Evolutionary conservation across 92 coral and sea anemone genomes (phyloP), one percentile per base, ranked within the genome.

Genomic region (Epizoanthus rinbou): DNA sequence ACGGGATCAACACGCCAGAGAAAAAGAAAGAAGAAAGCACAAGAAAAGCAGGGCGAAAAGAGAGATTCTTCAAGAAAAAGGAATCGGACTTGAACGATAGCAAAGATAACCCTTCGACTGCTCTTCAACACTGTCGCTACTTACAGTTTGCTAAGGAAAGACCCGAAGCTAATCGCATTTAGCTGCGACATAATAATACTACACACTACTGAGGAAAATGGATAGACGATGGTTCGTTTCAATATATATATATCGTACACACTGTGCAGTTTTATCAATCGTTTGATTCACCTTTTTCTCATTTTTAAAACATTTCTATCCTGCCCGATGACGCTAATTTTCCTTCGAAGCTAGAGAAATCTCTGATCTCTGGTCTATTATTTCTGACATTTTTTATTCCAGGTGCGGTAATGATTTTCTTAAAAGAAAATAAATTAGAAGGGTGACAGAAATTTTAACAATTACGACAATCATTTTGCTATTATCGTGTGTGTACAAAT

Each of bases 91-190:
- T 10, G 24, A 22, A 64, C 9, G 65, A 23, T 14, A 10, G n/a
- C 6, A 75, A 6, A 5, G 31, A 35, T 17, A 57, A 59, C 28
- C 45, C 52, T 7, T 56, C 73, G 3, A 57, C 59, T 10, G 91
- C 78, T 13, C 69, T 76, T 10, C 84, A 54, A 17, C 70, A 70
- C n/a, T 88, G 87, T 15, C 79, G 87, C 31, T 84, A 68, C 72
- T 63, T 69, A 60, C 73, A 85, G 22, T 76, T 88, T 76, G 22
- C 85, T 1, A 84, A 52, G 18, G 85, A 84, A 54, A 83, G 70
- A 25, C 85, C 84, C 8, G 91, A 84, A 69, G 73, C 82, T 16
- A 79, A 88, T 73, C 87, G 83, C 15, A 84, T 88, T 71, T 88
- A 83, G 66, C 19, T 71, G 18, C 21, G 31, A 1, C 21, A 71